Evolutionary conservation across 2,113 vertebrate species (phyloP).

Genomic region (Nasalis larvatus): DNA sequence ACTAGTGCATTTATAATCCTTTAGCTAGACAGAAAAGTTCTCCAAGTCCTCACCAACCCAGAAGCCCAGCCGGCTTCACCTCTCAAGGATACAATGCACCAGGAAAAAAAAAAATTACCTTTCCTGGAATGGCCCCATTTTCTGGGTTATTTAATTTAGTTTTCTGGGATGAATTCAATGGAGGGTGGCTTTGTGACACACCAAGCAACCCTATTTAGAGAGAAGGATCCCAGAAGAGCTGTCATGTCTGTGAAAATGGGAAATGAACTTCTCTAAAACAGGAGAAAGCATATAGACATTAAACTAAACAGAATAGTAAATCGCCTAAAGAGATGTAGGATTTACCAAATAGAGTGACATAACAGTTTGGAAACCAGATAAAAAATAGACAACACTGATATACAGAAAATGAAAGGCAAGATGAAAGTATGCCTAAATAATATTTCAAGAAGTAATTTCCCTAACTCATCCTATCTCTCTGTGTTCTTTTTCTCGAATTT

Average conservation of each 20-base stretch:
- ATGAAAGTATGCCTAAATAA: neutral
- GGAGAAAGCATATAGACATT: neutral
- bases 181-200: neutral
- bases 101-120: slow-evolving; percentile 26
- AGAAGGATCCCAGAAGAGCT: neutral
- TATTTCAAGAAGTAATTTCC: neutral
- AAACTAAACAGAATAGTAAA: neutral
- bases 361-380: neutral
- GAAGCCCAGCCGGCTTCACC: too few relatives aligned
- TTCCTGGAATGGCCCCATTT: neutral
- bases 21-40: too few relatives aligned
- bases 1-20: too few relatives aligned
- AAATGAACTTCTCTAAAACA: neutral
- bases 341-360: neutral
- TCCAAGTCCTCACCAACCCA: too few relatives aligned
- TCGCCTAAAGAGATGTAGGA: neutral
- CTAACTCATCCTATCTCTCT: neutral
- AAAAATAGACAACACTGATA: neutral
- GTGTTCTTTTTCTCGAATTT: neutral
- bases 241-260: neutral
- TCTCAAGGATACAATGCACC: neutral
- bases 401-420: neutral
- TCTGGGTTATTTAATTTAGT: neutral
- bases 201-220: neutral
- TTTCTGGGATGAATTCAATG: neutral